Percentiles rank a stretch among this genome's conserved stretches.
Conservation (phyloP, 2,113 vertebrate genomes). For the Coregonus clupeaformis region DNA sequence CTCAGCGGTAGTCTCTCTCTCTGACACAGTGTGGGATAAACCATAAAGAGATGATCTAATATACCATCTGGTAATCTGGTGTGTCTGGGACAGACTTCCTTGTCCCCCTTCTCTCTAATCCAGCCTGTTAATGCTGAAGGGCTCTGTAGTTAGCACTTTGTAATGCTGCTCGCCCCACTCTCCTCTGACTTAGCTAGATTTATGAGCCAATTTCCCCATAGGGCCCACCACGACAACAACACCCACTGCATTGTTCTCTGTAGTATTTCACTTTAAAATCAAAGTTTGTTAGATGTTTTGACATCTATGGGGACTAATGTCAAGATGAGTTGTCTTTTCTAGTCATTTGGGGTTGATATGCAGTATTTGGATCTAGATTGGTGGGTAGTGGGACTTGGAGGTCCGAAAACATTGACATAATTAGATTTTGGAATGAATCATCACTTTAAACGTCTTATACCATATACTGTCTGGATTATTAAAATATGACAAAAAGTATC, state of each 20-base stretch:
- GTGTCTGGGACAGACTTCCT: conserved; percentile 28
- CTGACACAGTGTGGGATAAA: background rate
- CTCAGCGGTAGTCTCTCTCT: no score
- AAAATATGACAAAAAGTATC: background rate
- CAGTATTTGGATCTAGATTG: background rate
- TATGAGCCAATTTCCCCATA: conserved; percentile 24
- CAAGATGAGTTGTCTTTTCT: background rate
- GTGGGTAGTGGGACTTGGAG: no score
- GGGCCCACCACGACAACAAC: background rate
- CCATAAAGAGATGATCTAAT: conserved; percentile 16
- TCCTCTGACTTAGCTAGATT: conserved; percentile 56
- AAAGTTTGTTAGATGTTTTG: no score
- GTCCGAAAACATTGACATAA: no score
- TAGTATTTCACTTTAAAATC: no score
- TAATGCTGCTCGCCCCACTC: conserved; percentile 1
- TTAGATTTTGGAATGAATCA: background rate
- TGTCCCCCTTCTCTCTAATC: conserved; percentile 53
- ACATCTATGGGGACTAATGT: no score
- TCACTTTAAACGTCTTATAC: no score
- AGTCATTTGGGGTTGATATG: conserved; percentile 7
- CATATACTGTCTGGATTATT: no score
- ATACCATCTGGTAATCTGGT: conserved; percentile 42
- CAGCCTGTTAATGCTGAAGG: conserved; percentile 61
- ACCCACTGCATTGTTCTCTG: no score
- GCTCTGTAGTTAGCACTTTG: conserved; percentile 58